These are phyloP conservation scores for Diarsia brunnea DNA, from an alignment of 2,888 invertebrate species.

Conservation along the genomic window DNA sequence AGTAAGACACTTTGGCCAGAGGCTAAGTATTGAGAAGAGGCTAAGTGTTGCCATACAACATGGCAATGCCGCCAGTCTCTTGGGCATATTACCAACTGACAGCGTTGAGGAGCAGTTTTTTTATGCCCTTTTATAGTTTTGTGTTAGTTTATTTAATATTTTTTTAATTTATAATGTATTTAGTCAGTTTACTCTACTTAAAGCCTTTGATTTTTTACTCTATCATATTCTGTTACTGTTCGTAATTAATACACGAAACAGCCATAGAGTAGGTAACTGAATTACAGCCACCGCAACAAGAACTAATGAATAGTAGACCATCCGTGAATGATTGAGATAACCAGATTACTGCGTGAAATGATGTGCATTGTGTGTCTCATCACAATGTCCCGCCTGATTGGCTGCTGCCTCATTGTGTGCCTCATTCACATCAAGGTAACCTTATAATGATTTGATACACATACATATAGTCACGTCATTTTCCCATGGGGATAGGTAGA, in stretches of 20 bases:
- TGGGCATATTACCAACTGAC: no score
- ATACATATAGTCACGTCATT: neutral
- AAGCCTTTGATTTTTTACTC: neutral
- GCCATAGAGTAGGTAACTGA: neutral
- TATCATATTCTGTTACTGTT: neutral
- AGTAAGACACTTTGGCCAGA: neutral
- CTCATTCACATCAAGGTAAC: conserved; percentile 40
- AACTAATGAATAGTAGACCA: conserved; percentile 6
- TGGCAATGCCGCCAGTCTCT: no score
- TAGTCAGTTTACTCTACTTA: no score
- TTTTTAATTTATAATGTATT: no score
- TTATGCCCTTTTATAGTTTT: no score
- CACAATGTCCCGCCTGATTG: conserved; percentile 43
- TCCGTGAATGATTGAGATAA: conserved; percentile 9
- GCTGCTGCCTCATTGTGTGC: conserved; percentile 42
- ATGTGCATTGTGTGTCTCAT: conserved; percentile 13
- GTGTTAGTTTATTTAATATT: no score
- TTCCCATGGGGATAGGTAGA: neutral
- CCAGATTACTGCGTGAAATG: conserved; percentile 36
- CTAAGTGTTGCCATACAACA: no score
- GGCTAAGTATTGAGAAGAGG: no score
- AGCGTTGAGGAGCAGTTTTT: no score
- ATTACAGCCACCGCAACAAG: neutral
- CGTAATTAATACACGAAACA: neutral
- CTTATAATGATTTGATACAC: neutral